These are phyloP conservation scores for Myotis brandtii DNA, from an alignment of 2,113 vertebrate species.

Conservation along the genomic window DNA sequence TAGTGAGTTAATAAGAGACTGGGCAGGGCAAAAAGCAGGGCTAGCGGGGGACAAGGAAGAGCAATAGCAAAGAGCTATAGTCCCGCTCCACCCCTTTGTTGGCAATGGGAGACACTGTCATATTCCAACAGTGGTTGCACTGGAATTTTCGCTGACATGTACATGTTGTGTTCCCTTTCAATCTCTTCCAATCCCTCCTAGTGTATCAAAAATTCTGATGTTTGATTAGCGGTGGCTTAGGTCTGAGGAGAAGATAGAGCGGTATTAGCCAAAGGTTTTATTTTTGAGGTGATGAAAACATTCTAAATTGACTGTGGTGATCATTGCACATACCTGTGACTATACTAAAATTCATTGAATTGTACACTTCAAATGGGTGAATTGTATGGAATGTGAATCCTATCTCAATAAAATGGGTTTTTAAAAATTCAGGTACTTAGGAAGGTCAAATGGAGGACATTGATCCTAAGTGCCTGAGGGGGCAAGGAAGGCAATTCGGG, in stretches of 20 bases:
- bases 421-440: neutral
- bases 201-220: neutral
- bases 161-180: neutral
- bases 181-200: neutral
- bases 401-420: neutral
- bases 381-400: neutral
- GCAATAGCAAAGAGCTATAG: neutral
- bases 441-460: neutral
- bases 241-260: neutral
- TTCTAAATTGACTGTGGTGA: neutral
- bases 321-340: neutral
- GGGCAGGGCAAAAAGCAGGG: neutral
- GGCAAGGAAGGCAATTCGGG: neutral
- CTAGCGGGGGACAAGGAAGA: neutral
- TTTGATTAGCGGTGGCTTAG: neutral
- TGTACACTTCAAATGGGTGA: neutral
- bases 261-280: neutral
- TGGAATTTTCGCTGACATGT: neutral
- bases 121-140: rapidly evolving
- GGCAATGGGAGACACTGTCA: too few species aligned
- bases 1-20: neutral
- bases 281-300: neutral
- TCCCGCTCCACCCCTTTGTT: neutral
- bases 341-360: neutral
- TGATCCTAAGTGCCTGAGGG: neutral